These are phyloP conservation scores for Anthoptus insignis DNA, from an alignment of 2,888 invertebrate species.

Conservation along the genomic window DNA sequence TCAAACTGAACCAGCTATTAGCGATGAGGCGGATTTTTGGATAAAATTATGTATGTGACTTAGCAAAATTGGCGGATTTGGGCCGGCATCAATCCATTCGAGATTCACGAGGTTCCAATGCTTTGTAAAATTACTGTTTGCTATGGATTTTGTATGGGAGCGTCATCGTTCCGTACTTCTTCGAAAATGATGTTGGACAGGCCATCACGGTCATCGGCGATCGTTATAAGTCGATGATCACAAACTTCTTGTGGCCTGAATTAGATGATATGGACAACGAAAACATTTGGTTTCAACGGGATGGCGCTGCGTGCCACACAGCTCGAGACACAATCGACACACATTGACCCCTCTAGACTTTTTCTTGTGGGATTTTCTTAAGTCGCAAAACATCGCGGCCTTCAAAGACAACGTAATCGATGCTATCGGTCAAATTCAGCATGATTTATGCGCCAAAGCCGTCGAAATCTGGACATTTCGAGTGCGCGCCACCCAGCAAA, in stretches of 20 bases:
- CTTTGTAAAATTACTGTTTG: constrained; percentile 63
- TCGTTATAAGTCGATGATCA: constrained; percentile 50
- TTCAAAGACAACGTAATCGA: not conserved
- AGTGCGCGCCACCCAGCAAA: too few species aligned
- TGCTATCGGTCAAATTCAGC: constrained; percentile 11
- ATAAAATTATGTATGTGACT: too few species aligned
- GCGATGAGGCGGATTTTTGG: too few species aligned
- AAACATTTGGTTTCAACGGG: constrained; percentile 7
- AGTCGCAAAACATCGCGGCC: constrained; percentile 1
- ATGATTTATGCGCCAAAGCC: constrained; percentile 8
- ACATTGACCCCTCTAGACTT: too few species aligned
- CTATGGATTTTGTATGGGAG: constrained; percentile 61
- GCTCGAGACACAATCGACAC: not conserved
- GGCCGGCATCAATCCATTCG: too few species aligned
- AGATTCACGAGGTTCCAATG: too few species aligned
- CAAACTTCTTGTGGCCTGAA: not conserved
- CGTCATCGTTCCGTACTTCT: constrained; percentile 60
- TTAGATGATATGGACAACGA: not conserved
- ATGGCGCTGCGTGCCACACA: constrained; percentile 10
- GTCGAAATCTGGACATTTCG: constrained; percentile 6
- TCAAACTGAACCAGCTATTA: too few species aligned
- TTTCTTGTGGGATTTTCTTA: constrained; percentile 1
- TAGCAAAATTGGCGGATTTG: too few species aligned
- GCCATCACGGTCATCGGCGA: constrained; percentile 52
- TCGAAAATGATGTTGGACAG: constrained; percentile 54